Base-by-base conservation (phyloP, 2,888 invertebrate genomes). In the Caenorhabditis panamensis region DNA sequence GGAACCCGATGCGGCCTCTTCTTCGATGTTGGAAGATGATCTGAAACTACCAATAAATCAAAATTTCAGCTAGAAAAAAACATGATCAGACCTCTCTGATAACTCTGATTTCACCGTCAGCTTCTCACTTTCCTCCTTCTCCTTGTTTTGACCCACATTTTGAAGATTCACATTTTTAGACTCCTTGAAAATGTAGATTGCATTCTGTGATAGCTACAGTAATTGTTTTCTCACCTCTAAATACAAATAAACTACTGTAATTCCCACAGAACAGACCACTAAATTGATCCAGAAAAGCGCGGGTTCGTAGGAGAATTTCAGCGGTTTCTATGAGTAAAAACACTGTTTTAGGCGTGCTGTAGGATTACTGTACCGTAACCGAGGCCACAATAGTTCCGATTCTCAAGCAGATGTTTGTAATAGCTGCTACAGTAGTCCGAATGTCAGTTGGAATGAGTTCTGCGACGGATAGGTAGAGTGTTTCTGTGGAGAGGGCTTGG, bases 391-490 rank as follows among this genome's bases (percentile, higher is more conserved):
- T 67, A 4, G 72, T 73, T 20, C 79, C 79, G 24, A 72, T 11
- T 31, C 62, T 44, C n/a, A 79, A n/a, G 11, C 54, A 54, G 22
- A 79, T 79, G 51, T 79, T 79, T 4, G 64, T 68, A 24, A 72
- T 56, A 2, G 79, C 79, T 22, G 67, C 71, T 20, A 66, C 79
- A 24, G 79, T 79, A 31, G 62, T 62, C 24, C 79, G 67, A 5
- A 80, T 69, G 49, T 80, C 79, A 22, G 79, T 80, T 16, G 79
- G 79, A 0, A 80, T 75, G 13, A 80, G 31, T 28, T 80, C 79
- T 8, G 79, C 79, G 0, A 73, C 59, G 8, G 69, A 75, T 1
- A 80, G 22, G 31, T 80, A 80, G 37, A 63, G 64, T 6, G 79
- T 75, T 24, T 80, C 79, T 2, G 64, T 63, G 22, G 64, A 69